Conservation (phyloP, 1,140 invertebrate species). For the Colletes gigas region DNA sequence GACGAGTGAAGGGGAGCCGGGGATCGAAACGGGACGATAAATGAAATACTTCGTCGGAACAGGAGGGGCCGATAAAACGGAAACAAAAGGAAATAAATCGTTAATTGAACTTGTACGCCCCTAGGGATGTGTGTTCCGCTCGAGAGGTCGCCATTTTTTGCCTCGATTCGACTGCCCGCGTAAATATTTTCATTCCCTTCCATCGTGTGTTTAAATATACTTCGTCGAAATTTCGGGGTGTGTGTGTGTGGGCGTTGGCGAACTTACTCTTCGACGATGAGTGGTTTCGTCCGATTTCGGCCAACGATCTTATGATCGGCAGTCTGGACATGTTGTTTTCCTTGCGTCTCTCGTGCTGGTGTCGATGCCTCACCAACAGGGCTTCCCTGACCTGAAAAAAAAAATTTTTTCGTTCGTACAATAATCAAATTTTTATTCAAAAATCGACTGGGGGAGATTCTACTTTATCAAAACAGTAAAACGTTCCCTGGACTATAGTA, state of each 20-base stretch:
- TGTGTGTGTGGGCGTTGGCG: background rate
- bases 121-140: background rate
- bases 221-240: conserved; percentile 1
- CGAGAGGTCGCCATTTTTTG: background rate
- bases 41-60: background rate
- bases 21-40: background rate
- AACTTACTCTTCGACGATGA: conserved; percentile 97
- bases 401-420: too few relatives aligned
- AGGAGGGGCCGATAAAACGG: background rate
- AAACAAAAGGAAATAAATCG: background rate
- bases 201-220: background rate
- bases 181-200: background rate
- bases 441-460: too few relatives aligned
- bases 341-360: conserved; percentile 95
- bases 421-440: too few relatives aligned
- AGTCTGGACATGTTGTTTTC: conserved; percentile 91
- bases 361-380: conserved; percentile 94
- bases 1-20: background rate
- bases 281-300: conserved; percentile 97
- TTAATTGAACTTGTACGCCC: background rate
- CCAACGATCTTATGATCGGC: conserved; percentile 96
- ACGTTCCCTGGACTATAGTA: too few relatives aligned
- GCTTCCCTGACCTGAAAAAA: conserved; percentile 88
- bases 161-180: background rate
- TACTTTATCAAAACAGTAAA: too few relatives aligned